Evolutionary conservation across 1,140 invertebrate species (phyloP), one percentile per base, ranked within the genome.

Genomic region (Drosophila saltans): DNA sequence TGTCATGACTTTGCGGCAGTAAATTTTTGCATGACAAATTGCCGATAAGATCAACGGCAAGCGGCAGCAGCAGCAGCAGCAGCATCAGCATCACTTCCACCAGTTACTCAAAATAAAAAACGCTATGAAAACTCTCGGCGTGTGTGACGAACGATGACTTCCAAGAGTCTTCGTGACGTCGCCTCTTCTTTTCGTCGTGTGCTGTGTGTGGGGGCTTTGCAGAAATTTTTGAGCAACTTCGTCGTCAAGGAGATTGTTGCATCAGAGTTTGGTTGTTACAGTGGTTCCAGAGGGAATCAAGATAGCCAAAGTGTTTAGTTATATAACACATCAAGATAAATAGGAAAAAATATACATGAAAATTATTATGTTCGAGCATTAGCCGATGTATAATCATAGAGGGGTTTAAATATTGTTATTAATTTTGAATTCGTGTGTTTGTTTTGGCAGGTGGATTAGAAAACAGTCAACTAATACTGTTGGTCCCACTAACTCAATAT

Each of bases 11-110:
- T 63, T 57, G 76, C 62, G 69, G 80, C 80, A 88, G 83, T 86
- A 89, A 88, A 88, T 89, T 89, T 88, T 88, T 88, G 84, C 83
- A 88, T 88, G 83, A 88, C 83, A 88, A 88, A 88, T 88, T 88
- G 83, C 80, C 83, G 84, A 88, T 88, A 88, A 88, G 83, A 88
- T 88, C 84, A 73, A 74, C 71, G 71, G 68, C 77, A 81, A 80
- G 71, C 70, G 62, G 66, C 75, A 58, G 67, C 58, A 75, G 66
- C 75, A 58, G 67, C 58, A 75, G 66, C 33, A 36, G 6, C 33
- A 36, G 28, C 28, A 16, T 30, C 66, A 66, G 76, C 83, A 82
- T 73, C 81, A 78, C 72, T 82, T 80, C 66, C 67, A 57, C 60
- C 48, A 62, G 60, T 55, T 59, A 69, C 66, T 56, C 56, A 39